Conservation (phyloP, 2,113 vertebrate genomes). For the Struthio camelus region DNA sequence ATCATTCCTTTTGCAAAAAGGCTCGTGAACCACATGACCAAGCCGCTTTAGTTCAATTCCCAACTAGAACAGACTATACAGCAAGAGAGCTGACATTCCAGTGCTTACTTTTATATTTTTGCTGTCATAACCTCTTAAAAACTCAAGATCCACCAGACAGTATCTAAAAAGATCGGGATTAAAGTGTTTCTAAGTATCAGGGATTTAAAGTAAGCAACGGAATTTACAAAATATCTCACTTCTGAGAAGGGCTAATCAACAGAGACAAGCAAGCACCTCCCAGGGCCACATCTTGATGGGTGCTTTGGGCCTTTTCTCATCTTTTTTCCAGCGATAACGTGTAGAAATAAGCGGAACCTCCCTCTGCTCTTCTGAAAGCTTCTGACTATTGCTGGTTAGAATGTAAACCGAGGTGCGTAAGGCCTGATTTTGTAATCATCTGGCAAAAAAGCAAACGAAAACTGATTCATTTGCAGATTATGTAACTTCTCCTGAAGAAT, state of each 20-base stretch:
- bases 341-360: background rate
- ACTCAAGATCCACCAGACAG: background rate
- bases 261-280: background rate
- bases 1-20: background rate
- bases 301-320: background rate
- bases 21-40: background rate
- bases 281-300: rapidly evolving
- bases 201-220: background rate
- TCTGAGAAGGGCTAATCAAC: background rate
- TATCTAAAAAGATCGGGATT: background rate
- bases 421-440: background rate
- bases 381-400: background rate
- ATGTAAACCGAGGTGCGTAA: rapidly evolving
- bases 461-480: background rate
- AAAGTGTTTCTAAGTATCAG: background rate
- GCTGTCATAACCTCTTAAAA: background rate
- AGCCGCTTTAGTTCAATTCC: background rate
- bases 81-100: background rate
- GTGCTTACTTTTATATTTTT: background rate
- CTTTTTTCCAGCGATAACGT: background rate
- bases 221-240: background rate
- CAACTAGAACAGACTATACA: background rate
- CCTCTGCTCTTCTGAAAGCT: background rate
- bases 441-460: background rate
- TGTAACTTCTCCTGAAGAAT: background rate